phyloP scores from a whole-genome alignment of 92 coral and sea anemone species.

The Umimayanthus kanabou region DNA sequence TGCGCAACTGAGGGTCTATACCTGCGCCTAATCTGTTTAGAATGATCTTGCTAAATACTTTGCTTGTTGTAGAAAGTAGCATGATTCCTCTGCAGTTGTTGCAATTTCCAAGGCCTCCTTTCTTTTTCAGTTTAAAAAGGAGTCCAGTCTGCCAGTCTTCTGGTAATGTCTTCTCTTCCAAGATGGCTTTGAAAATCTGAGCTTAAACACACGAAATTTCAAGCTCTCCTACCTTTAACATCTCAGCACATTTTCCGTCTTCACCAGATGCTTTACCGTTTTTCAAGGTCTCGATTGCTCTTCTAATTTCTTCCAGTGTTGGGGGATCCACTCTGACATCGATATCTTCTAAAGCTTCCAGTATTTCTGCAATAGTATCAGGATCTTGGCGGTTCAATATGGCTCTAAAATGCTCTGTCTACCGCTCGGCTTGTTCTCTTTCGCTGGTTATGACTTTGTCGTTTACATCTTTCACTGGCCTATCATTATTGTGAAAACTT shows the following conservation, averaged over 20 bases:
- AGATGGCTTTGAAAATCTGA: constrained; percentile 13
- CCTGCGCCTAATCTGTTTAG: constrained; percentile 14
- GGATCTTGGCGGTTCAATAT: too few species aligned
- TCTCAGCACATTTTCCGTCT: constrained; percentile 1
- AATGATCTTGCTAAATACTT: background rate
- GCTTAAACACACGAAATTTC: background rate
- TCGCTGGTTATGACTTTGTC: too few species aligned
- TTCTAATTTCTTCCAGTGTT: too few species aligned
- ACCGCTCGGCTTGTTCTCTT: background rate
- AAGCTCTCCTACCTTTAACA: constrained; percentile 5
- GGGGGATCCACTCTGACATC: background rate
- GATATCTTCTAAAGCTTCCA: background rate
- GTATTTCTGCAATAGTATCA: background rate
- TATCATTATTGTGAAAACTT: background rate
- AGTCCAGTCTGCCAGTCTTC: constrained; percentile 7
- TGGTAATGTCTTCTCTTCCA: background rate
- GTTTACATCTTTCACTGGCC: too few species aligned
- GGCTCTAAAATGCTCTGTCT: background rate
- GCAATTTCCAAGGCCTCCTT: background rate
- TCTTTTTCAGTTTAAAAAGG: constrained; percentile 1
- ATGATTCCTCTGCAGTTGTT: too few species aligned
- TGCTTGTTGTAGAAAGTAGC: background rate
- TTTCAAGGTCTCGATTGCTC: too few species aligned
- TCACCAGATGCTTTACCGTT: background rate
- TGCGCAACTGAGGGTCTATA: too few species aligned